A percentile compares a stretch with the other conserved stretches of the same genome.
phyloP scores from a whole-genome alignment of 2,888 invertebrate genomes.

The Sphecodes monilicornis region DNA sequence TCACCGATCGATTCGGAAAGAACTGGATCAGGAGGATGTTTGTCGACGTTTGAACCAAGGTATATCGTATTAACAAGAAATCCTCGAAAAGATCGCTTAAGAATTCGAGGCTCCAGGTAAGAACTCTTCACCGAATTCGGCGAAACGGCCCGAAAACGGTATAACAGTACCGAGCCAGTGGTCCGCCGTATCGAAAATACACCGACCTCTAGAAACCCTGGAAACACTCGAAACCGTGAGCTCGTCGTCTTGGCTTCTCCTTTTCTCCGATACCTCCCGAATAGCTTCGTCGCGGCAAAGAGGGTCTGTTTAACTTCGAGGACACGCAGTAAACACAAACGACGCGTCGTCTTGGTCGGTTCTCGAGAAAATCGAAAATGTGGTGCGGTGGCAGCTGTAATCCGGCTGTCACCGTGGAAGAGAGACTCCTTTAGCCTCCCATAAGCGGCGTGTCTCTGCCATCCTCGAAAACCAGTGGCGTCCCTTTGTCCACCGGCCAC shows the following conservation, averaged over 20 bases:
- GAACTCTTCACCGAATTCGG: neutral
- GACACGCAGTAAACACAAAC: slow-evolving; percentile 3
- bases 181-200: neutral
- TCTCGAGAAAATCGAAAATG: slow-evolving; percentile 31
- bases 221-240: neutral
- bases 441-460: slow-evolving; percentile 29
- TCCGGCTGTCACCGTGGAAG: slow-evolving; percentile 16
- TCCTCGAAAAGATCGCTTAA: neutral
- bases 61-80: neutral
- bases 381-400: slow-evolving; percentile 50
- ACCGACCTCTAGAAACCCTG: neutral
- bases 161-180: neutral
- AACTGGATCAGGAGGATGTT: neutral
- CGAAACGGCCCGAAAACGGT: neutral
- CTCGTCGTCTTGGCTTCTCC: neutral
- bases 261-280: neutral
- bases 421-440: neutral
- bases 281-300: neutral
- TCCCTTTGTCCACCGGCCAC: slow-evolving; percentile 42
- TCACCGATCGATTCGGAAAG: neutral
- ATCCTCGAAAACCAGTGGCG: slow-evolving; percentile 24
- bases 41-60: neutral
- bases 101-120: neutral
- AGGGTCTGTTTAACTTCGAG: neutral
- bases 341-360: neutral